phyloP scores from a whole-genome alignment of 2,888 invertebrate species.

The Pachliopta kotzebuea region DNA sequence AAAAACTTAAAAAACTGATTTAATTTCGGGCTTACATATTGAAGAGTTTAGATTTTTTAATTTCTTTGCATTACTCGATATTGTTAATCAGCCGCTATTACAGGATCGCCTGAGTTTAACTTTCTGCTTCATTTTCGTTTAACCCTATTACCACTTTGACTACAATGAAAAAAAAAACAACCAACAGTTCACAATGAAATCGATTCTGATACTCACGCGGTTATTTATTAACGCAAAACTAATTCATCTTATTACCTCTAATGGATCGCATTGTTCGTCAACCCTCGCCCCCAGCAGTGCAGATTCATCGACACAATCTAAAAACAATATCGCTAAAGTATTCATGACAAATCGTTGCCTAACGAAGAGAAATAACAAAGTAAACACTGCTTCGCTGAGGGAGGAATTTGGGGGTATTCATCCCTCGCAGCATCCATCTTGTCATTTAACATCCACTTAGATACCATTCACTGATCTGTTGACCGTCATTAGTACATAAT shows the following conservation, averaged over 20 bases:
- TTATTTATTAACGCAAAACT: constrained; percentile 15
- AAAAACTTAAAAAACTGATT: too few species aligned
- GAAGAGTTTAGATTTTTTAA: too few species aligned
- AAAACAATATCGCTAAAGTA: constrained; percentile 79
- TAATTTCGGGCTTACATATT: too few species aligned
- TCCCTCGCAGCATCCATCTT: constrained; percentile 27
- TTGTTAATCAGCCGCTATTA: too few species aligned
- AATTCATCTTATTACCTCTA: constrained; percentile 25
- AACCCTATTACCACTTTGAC: neutral
- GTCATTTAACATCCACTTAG: too few species aligned
- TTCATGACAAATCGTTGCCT: constrained; percentile 77
- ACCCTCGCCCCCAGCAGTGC: constrained; percentile 41
- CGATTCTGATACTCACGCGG: constrained; percentile 14
- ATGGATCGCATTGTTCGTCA: constrained; percentile 35
- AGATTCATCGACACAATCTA: constrained; percentile 63
- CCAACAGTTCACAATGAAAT: neutral
- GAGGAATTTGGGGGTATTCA: constrained; percentile 40
- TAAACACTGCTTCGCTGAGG: constrained; percentile 69
- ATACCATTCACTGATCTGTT: too few species aligned
- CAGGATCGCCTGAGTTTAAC: too few species aligned
- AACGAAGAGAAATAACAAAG: constrained; percentile 78
- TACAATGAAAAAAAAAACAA: neutral
- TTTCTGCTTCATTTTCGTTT: too few species aligned
- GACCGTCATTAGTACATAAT: too few species aligned
- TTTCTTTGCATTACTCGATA: too few species aligned